phyloP scores from a whole-genome alignment of 2,113 vertebrate species.

The Poeciliopsis occidentalis region DNA sequence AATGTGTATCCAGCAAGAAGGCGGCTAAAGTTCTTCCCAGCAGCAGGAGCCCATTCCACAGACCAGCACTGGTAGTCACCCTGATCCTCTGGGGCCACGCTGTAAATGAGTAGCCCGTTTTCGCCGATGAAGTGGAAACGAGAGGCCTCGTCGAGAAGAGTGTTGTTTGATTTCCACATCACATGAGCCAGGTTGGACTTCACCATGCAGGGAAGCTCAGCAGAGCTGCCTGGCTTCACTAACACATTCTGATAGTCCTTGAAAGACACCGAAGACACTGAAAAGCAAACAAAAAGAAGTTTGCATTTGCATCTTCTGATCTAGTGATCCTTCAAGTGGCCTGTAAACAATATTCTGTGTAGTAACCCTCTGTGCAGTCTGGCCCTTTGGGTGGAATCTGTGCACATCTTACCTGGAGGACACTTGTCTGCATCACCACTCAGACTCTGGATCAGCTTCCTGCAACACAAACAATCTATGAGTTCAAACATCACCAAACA shows the following conservation, averaged over 20 bases:
- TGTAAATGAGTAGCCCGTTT: conserved; percentile 88
- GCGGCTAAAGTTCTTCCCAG: conserved; percentile 85
- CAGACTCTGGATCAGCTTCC: conserved; percentile 88
- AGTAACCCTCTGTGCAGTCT: not conserved
- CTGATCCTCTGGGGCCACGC: conserved; percentile 86
- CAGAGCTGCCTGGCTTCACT: conserved; percentile 88
- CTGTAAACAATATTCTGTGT: not conserved
- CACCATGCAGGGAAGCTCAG: conserved; percentile 88
- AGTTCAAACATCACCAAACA: conserved; percentile 3
- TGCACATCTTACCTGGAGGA: conserved; percentile 74
- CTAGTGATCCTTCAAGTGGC: not conserved
- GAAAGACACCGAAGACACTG: conserved; percentile 55
- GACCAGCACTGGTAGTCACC: conserved; percentile 92
- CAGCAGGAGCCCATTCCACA: conserved; percentile 81
- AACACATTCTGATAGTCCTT: conserved; percentile 59
- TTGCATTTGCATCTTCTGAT: not conserved
- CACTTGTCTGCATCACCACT: conserved; percentile 86
- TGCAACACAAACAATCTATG: conserved; percentile 64
- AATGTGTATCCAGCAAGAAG: conserved; percentile 86
- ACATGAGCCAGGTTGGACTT: conserved; percentile 90
- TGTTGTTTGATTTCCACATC: conserved; percentile 87
- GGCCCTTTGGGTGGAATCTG: not conserved
- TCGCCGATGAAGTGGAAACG: conserved; percentile 87
- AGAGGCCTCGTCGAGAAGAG: conserved; percentile 82
- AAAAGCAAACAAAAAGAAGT: not conserved